A percentile compares a stretch with the other conserved stretches of the same genome.
phyloP scores from a whole-genome alignment of 2,888 invertebrate species.

The Apamea crenata region DNA sequence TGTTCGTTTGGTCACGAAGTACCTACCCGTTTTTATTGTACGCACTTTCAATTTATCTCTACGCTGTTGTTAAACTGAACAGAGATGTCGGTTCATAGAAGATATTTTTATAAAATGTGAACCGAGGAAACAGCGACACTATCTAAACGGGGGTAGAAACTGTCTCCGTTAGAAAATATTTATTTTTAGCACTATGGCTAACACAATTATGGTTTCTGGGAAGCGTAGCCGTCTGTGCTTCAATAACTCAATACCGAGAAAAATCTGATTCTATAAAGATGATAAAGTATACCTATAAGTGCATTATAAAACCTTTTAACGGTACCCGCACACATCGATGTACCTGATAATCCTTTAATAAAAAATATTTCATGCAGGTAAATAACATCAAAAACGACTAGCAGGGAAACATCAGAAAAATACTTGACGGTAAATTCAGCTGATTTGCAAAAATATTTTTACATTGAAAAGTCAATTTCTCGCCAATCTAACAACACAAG shows the following conservation, averaged over 20 bases:
- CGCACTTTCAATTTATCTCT: conserved; percentile 58
- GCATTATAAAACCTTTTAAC: conserved; percentile 14
- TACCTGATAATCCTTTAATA: neutral
- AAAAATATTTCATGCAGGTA: neutral
- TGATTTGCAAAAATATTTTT: conserved; percentile 5
- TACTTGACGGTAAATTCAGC: neutral
- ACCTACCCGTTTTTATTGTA: conserved; percentile 55
- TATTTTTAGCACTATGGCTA: neutral
- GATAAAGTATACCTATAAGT: neutral
- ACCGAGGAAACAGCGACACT: neutral
- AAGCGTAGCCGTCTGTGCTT: neutral
- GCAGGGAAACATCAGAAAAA: neutral
- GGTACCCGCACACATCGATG: neutral
- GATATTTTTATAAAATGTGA: conserved; percentile 27
- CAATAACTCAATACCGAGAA: neutral
- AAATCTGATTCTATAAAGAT: neutral
- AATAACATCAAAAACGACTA: neutral
- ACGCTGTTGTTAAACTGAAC: conserved; percentile 31
- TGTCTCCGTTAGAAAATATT: neutral
- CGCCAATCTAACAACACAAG: conserved; percentile 1
- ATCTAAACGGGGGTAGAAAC: too few relatives aligned
- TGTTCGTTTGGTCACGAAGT: conserved; percentile 46
- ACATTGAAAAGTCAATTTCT: conserved; percentile 4
- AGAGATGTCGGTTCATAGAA: conserved; percentile 2
- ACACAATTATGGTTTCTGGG: neutral